Conservation (phyloP, 1,140 invertebrate genomes). For the Drosophila saltans region DNA sequence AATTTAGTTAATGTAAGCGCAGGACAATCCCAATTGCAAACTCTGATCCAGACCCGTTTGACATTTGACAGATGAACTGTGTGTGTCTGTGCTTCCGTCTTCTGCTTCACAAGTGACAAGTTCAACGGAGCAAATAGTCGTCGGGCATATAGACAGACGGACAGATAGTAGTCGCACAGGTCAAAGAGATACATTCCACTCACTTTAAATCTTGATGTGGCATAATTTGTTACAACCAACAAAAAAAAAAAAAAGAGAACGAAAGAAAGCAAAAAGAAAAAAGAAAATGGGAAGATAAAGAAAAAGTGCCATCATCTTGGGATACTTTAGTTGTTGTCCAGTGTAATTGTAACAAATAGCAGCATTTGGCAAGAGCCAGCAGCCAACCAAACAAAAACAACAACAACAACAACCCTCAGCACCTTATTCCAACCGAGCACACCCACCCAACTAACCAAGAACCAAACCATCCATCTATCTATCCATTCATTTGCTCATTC, state of each 20-base stretch:
- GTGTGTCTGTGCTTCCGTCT: too few species aligned
- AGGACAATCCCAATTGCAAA: conserved; percentile 34
- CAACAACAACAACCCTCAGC: conserved; percentile 16
- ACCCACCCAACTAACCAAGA: background rate
- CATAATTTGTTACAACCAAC: conserved; percentile 65
- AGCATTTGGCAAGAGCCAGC: conserved; percentile 12
- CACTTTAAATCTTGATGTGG: conserved; percentile 66
- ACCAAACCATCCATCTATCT: background rate
- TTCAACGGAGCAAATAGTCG: conserved; percentile 13
- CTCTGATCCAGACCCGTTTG: conserved; percentile 35
- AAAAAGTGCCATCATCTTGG: conserved; percentile 32
- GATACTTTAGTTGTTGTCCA: conserved; percentile 38
- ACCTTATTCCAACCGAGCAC: background rate
- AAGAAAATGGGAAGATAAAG: background rate
- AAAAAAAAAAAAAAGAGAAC: too few species aligned
- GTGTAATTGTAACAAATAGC: conserved; percentile 64
- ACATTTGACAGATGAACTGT: conserved; percentile 80
- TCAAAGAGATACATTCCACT: conserved; percentile 58
- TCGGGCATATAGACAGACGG: background rate
- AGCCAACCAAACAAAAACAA: conserved; percentile 8
- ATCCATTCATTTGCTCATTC: background rate
- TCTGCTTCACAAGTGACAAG: conserved; percentile 22
- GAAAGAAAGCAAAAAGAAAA: too few species aligned
- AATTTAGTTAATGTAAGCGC: conserved; percentile 75
- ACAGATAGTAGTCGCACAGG: conserved; percentile 20